Evolutionary conservation across 2,797 vertebrate genomes (phyloP).

Genomic region (Gymnopithys bicolor): DNA sequence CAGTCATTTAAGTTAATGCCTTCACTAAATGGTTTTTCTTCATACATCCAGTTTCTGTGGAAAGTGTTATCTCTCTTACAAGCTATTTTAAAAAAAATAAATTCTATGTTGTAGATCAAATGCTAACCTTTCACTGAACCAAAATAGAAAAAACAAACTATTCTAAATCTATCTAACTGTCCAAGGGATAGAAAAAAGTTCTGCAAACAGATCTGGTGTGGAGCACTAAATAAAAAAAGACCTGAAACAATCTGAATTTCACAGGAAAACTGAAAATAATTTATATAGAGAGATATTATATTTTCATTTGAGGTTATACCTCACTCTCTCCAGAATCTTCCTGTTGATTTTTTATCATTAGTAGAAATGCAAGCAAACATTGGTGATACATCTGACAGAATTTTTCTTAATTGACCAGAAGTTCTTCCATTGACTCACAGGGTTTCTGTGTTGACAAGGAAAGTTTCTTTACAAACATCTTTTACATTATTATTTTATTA

Average conservation of each 20-base stretch:
- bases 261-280: neutral
- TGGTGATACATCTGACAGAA: neutral
- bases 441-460: neutral
- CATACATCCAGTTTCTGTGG: neutral
- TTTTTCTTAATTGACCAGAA: neutral
- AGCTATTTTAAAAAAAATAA: neutral
- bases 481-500: neutral
- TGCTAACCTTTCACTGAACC: neutral
- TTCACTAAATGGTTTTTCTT: neutral
- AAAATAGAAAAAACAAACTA: neutral
- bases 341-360: neutral
- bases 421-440: neutral
- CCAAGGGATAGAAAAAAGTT: neutral
- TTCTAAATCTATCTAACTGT: neutral
- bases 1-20: too few species aligned
- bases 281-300: neutral
- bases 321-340: neutral
- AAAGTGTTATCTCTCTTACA: neutral
- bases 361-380: neutral
- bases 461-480: neutral
- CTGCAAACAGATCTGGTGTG: neutral
- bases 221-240: neutral
- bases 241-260: neutral
- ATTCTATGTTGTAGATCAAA: neutral
- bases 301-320: neutral